These are phyloP conservation scores for Lordiphosa mommai DNA, from an alignment of 1,140 invertebrate species.

Conservation along the genomic window DNA sequence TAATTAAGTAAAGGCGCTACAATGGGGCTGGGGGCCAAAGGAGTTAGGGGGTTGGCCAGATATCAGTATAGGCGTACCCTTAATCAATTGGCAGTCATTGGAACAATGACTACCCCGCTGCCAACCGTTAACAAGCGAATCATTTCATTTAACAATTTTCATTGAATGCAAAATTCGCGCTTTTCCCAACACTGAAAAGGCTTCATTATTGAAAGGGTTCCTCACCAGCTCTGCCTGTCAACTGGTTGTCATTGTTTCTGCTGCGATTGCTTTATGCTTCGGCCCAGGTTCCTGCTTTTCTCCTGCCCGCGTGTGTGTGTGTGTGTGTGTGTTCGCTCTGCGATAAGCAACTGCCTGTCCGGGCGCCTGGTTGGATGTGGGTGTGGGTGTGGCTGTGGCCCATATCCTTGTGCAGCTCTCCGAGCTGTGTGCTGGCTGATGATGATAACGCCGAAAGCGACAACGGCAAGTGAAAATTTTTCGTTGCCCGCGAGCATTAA, in stretches of 20 bases:
- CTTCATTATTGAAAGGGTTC: conserved; percentile 42
- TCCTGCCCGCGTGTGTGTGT: conserved; percentile 7
- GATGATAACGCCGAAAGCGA: conserved; percentile 37
- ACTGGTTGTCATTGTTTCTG: conserved; percentile 72
- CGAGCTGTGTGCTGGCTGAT: conserved; percentile 15
- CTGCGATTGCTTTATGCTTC: conserved; percentile 41
- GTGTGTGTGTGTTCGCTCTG: conserved; percentile 18
- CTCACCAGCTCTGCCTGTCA: conserved; percentile 42
- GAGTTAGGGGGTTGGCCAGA: not conserved
- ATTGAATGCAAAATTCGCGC: conserved; percentile 63
- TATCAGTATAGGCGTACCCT: conserved; percentile 4
- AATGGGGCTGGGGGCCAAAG: not conserved
- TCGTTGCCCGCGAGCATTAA: conserved; percentile 58
- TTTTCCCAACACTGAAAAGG: conserved; percentile 69
- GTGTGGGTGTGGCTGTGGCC: too few species aligned
- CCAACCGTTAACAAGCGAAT: conserved; percentile 29
- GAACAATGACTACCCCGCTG: too few species aligned
- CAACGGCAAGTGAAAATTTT: conserved; percentile 70
- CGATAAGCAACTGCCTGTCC: conserved; percentile 40
- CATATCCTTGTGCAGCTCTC: too few species aligned
- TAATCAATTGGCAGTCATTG: conserved; percentile 32
- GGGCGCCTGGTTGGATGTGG: not conserved
- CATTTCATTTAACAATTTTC: conserved; percentile 73
- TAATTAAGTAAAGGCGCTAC: conserved; percentile 68
- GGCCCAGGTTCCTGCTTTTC: conserved; percentile 19